Base-by-base conservation (phyloP, 2,113 vertebrate species). In the Plectropomus leopardus region DNA sequence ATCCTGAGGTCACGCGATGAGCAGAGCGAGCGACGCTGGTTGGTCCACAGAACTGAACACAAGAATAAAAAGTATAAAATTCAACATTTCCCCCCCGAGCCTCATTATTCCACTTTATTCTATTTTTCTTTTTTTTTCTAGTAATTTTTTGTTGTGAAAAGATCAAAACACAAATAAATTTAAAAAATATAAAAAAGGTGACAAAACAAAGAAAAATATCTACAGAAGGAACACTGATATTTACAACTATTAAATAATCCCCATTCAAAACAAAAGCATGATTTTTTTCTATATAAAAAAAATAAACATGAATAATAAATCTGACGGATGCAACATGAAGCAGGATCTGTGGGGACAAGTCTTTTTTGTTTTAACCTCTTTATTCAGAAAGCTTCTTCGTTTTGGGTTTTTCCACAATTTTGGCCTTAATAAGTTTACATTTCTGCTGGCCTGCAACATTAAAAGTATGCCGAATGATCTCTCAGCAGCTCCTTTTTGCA, bases 241-340 rank as follows among this genome's bases (percentile, higher is more conserved):
- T 88, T 88, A 88, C 86, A 88, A 14, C 32, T 61, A 58, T 88
- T 84, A 88, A 88, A 86, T 86, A 83, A 74, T 51, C 36, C 30
- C 28, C 28, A 42, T 50, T 72, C 48, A 63, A 76, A 63, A 60
- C 54, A 45, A 70, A 7, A 21, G 66, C 42, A n/a, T 47, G 14
- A 42, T 50, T 54, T 45, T 54, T 45, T 57, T 54, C 48, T 9
- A 13, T 21, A n/a, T 77, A 67, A 79, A 21, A 47, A 51, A 50
- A 34, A 55, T 0, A 34, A 70, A 47, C 54, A 17, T 9, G 55
- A 45, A 47, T 1, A 23, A 55, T 7, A 50, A 59, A 69, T 16
- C 17, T 30, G 75, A 67, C n/a, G 2, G 80, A 44, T 2, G 54
- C 50, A 1, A 23, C 71, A 26, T 7, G 66, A 85, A 71, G 59